Conservation (phyloP, 2,113 vertebrate species). For the Eidolon helvum region DNA sequence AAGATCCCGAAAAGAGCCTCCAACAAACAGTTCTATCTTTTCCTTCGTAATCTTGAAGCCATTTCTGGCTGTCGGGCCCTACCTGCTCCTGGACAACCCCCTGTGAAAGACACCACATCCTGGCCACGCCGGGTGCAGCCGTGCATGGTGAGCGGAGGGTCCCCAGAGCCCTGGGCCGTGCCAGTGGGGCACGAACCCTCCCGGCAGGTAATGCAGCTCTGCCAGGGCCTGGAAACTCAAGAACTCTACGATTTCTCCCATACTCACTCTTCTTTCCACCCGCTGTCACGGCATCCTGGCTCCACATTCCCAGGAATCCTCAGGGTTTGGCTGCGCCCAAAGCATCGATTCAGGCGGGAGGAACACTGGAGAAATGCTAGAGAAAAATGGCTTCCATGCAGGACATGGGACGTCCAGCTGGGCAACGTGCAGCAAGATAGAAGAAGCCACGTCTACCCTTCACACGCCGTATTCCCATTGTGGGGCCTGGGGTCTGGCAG, state of each 20-base stretch:
- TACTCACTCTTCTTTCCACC: rapidly evolving
- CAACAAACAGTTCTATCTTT: neutral
- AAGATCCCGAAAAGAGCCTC: neutral
- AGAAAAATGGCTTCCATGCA: neutral
- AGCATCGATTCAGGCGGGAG: neutral
- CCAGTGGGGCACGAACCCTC: neutral
- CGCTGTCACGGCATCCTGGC: rapidly evolving
- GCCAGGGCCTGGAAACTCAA: rapidly evolving
- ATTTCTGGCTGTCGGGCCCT: neutral
- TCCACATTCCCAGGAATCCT: neutral
- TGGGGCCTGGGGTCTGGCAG: neutral
- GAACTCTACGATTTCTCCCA: rapidly evolving
- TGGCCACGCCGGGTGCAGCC: rapidly evolving
- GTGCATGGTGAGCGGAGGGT: neutral
- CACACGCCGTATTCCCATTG: neutral
- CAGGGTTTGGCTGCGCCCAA: too few species aligned
- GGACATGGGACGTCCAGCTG: neutral
- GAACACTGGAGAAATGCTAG: neutral
- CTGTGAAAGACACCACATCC: neutral
- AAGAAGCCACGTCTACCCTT: neutral
- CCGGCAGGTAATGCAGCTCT: neutral
- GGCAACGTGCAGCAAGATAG: neutral
- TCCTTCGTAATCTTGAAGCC: neutral
- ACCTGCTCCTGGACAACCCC: neutral
- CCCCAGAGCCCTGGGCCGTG: neutral